A percentile compares a stretch with the other conserved stretches of the same genome.
phyloP scores from a whole-genome alignment of 2,888 invertebrate genomes.

The Tridacna crocea region DNA sequence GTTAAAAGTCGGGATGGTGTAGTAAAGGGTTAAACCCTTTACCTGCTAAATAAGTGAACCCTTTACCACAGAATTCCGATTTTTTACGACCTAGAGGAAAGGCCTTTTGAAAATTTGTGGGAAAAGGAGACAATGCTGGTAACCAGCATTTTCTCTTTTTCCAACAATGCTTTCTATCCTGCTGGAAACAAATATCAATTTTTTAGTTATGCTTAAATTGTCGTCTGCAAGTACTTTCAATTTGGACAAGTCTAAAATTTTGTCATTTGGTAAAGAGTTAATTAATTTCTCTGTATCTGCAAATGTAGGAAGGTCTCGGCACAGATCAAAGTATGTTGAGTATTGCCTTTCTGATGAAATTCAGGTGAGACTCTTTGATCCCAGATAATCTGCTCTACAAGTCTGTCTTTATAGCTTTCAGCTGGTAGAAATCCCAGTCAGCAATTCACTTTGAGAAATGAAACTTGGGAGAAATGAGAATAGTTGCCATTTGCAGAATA shows the following conservation, averaged over 20 bases:
- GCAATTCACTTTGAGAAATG: neutral
- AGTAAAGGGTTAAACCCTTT: neutral
- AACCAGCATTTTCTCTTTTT: neutral
- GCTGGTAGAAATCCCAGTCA: slow-evolving; percentile 13
- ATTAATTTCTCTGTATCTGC: neutral
- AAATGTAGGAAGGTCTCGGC: slow-evolving; percentile 1
- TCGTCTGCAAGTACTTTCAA: no score
- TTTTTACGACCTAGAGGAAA: no score
- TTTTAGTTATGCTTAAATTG: no score
- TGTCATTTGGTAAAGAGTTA: no score
- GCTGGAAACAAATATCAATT: no score
- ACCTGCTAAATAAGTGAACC: no score
- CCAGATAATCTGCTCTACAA: neutral
- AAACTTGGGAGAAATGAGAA: no score
- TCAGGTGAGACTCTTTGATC: slow-evolving; percentile 22
- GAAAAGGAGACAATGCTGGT: no score
- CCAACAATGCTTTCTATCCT: neutral
- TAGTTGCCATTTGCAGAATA: no score
- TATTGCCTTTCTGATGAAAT: slow-evolving; percentile 3
- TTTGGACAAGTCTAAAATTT: no score
- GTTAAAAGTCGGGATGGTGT: neutral
- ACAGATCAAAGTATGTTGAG: slow-evolving; percentile 21
- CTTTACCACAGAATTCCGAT: no score
- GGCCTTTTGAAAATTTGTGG: no score
- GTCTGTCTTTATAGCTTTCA: neutral